Evolutionary conservation across 2,888 invertebrate genomes (phyloP).

Genomic region (Ferrisia virgata): DNA sequence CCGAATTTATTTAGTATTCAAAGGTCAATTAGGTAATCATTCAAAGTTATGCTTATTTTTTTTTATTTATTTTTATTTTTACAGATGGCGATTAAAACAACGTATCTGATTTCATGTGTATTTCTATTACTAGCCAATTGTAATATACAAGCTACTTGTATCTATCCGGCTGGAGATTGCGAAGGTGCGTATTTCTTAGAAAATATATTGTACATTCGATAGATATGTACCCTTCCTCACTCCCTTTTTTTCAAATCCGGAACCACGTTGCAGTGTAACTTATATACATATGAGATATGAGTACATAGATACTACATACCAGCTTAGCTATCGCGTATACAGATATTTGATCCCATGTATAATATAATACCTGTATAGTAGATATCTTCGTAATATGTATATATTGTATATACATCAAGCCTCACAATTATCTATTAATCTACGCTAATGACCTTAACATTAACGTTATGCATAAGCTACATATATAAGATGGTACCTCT

Average conservation of each 20-base stretch:
- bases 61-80: not conserved
- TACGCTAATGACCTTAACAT: constrained; percentile 1
- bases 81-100: not conserved
- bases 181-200: not conserved
- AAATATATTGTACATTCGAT: not conserved
- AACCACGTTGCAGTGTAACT: not conserved
- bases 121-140: not conserved
- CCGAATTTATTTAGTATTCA: not conserved
- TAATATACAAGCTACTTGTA: not conserved
- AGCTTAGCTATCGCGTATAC: no score
- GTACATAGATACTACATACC: not conserved
- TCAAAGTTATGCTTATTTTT: not conserved
- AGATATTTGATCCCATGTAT: not conserved
- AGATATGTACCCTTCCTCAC: not conserved
- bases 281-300: not conserved
- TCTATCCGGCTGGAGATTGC: not conserved
- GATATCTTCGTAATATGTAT: not conserved
- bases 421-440: not conserved
- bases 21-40: constrained; percentile 19
- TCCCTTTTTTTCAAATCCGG: not conserved
- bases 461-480: not conserved
- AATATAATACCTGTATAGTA: not conserved
- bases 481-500: not conserved
- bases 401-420: not conserved
- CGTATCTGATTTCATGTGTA: not conserved